These are phyloP conservation scores for Hylaeus volcanicus DNA, from an alignment of 1,140 invertebrate genomes.

Conservation along the genomic window DNA sequence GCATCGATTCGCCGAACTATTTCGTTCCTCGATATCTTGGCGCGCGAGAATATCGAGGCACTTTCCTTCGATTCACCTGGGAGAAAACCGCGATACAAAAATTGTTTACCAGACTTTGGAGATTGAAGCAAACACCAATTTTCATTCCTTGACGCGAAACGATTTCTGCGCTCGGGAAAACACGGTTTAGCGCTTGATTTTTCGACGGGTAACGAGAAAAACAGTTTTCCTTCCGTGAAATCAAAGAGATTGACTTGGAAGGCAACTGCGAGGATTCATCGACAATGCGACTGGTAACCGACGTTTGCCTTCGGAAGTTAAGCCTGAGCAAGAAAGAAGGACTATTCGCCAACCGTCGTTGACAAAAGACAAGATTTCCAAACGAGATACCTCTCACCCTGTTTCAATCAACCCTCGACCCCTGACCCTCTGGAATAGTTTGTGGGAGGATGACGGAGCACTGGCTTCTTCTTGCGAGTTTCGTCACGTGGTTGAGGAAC, in stretches of 20 bases:
- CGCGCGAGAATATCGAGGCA: slow-evolving; percentile 19
- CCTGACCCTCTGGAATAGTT: slow-evolving; percentile 37
- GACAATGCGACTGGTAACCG: slow-evolving; percentile 27
- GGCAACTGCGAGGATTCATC: slow-evolving; percentile 17
- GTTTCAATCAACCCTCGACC: slow-evolving; percentile 57
- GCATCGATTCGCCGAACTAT: slow-evolving; percentile 41
- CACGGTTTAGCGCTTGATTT: too few relatives aligned
- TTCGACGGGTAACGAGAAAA: not conserved
- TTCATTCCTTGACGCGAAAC: not conserved
- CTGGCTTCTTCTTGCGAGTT: slow-evolving; percentile 10
- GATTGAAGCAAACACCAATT: not conserved
- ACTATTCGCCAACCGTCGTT: slow-evolving; percentile 9
- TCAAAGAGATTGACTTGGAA: slow-evolving; percentile 24
- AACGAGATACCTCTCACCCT: slow-evolving; percentile 62
- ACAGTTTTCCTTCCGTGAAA: slow-evolving; percentile 20
- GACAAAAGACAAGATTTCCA: slow-evolving; percentile 57
- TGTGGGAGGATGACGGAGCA: not conserved
- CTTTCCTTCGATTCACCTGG: slow-evolving; percentile 32
- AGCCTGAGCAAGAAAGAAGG: slow-evolving; percentile 9
- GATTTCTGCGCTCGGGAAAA: too few relatives aligned
- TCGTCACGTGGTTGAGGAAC: slow-evolving; percentile 21
- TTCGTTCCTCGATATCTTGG: slow-evolving; percentile 4
- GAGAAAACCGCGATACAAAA: not conserved
- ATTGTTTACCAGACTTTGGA: not conserved
- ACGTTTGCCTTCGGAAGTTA: slow-evolving; percentile 40